Percentiles rank a stretch among this genome's conserved stretches.
Conservation (phyloP, 2,888 invertebrate genomes). For the Conchocele bisecta region DNA sequence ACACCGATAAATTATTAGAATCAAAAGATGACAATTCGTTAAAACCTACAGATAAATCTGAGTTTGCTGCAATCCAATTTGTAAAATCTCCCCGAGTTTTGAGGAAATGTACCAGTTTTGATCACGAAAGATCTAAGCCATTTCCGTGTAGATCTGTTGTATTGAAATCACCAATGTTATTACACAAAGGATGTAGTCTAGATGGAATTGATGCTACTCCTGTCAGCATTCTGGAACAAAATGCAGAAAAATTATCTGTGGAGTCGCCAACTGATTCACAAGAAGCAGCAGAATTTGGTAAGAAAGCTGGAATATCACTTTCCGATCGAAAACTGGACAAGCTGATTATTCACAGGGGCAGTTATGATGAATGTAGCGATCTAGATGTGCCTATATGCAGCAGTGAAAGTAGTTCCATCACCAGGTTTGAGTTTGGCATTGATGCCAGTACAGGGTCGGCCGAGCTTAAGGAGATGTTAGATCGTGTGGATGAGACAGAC, state of each 20-base stretch:
- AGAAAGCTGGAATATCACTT: too few relatives aligned
- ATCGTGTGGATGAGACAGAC: not conserved
- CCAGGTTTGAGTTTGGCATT: too few relatives aligned
- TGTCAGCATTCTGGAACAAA: too few relatives aligned
- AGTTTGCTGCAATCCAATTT: not conserved
- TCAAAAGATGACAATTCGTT: not conserved
- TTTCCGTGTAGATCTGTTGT: slow-evolving; percentile 51
- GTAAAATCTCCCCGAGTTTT: slow-evolving; percentile 46
- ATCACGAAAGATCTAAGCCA: slow-evolving; percentile 53
- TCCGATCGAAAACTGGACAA: too few relatives aligned
- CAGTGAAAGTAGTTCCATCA: not conserved
- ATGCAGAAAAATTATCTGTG: too few relatives aligned
- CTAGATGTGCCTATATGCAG: slow-evolving; percentile 1
- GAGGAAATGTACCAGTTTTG: slow-evolving; percentile 56
- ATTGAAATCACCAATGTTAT: slow-evolving; percentile 40
- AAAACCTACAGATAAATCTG: not conserved
- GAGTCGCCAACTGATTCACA: too few relatives aligned
- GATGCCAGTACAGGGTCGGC: too few relatives aligned
- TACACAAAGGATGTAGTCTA: slow-evolving; percentile 31
- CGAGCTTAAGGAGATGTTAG: not conserved
- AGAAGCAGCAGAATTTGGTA: too few relatives aligned
- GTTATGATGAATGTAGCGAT: too few relatives aligned
- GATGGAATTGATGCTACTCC: slow-evolving; percentile 21
- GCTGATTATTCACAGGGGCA: too few relatives aligned
- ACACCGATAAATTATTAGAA: not conserved